Base-by-base conservation (phyloP, 2,113 vertebrate genomes). In the Amblyornis subalaris region DNA sequence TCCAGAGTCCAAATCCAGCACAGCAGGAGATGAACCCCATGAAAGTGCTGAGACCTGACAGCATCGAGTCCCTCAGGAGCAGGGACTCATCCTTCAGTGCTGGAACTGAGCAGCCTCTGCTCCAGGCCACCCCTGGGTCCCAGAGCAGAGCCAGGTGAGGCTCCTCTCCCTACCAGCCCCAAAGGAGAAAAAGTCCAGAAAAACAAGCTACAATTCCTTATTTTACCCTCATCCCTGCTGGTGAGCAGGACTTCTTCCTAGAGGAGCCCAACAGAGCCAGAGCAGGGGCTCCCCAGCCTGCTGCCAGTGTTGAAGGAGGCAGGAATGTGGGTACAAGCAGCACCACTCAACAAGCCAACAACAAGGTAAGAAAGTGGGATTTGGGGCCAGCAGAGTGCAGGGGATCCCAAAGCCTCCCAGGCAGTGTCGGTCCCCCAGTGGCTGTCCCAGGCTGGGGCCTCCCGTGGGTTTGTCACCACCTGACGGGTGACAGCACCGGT, bases 1-100 rank as follows among this genome's bases (percentile, higher is more conserved):
- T 78, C 81, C 78, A 10, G 35, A 84, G 82, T 45, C 60, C 95
- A 95, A 89, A 94, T 73, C 88, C 82, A 81, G 69, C 77, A 67
- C 73, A 77, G 84, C 89, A 73, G 90, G 90, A 96, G 67, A 79
- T 48, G 78, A 79, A 91, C 85, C 42, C 85, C 55, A 31, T 5
- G 6, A 91, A 96, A 94, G 96, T 94, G 93, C 96, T 4, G 21
- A 96, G 67, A 79, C 31, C 66, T 50, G 62, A 79, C 88, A 89
- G 58, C 14, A 35, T n/a, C 0, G 19, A 82, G 78, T 67, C 79
- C 78, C 38, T 55, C 28, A 4, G 21, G 45, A 42, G 79, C 62
- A 77, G 54, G 53, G 75, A 80, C 84, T 66, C 47, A 40, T 55
- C 92, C 77, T 91, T 87, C 83, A 75, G 66, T 12, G 14, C 51